Evolutionary conservation across 2,797 vertebrate species (phyloP).

Genomic region (Lacerta viridis): DNA sequence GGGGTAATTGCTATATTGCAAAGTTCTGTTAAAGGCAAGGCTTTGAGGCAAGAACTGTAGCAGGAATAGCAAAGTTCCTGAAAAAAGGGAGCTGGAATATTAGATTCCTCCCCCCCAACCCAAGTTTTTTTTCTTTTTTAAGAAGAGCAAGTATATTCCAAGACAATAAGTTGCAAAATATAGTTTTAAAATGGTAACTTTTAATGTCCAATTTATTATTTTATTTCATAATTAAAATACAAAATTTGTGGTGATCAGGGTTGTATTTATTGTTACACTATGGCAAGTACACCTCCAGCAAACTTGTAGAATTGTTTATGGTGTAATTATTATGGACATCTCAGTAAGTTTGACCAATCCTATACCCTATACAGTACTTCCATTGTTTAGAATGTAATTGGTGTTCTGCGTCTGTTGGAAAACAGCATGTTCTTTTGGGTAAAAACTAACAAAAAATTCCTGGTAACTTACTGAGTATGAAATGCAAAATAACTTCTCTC

Average conservation of each 20-base stretch:
- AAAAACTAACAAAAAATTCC: neutral
- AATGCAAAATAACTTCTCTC: neutral
- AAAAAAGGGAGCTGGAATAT: neutral
- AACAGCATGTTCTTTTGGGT: neutral
- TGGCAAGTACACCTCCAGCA: neutral
- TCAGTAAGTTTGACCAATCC: neutral
- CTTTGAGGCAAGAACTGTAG: neutral
- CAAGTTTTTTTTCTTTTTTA: neutral
- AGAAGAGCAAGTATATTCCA: neutral
- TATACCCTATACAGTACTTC: neutral
- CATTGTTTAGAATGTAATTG: neutral
- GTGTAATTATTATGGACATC: neutral
- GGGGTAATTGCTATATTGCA: neutral
- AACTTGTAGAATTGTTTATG: neutral
- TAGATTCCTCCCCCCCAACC: no score
- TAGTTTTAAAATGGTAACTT: neutral
- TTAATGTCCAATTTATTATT: neutral
- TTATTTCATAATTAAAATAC: neutral
- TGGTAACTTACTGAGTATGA: neutral
- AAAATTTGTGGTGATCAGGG: neutral
- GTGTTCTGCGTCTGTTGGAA: neutral
- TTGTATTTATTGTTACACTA: neutral
- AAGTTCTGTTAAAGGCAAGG: neutral
- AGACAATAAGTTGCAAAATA: neutral
- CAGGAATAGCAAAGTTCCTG: neutral